phyloP scores from a whole-genome alignment of 2,113 vertebrate genomes.

The Lophochroa leadbeateri region DNA sequence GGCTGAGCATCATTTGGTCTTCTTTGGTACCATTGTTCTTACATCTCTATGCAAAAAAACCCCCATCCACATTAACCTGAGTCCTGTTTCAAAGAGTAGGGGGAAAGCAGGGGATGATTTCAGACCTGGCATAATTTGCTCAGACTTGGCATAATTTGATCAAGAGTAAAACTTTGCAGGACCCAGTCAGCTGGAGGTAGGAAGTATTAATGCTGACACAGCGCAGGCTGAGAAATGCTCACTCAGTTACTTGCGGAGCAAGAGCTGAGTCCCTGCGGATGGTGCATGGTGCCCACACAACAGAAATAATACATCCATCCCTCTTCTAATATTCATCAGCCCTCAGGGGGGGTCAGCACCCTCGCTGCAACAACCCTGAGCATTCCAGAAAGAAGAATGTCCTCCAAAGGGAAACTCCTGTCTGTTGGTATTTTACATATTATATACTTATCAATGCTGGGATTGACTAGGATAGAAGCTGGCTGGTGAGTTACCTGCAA shows the following conservation, averaged over 20 bases:
- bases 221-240: not conserved
- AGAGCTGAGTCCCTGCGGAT: not conserved
- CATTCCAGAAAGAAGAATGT: not conserved
- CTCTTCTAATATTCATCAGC: not conserved
- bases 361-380: not conserved
- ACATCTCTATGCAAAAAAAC: fast-evolving
- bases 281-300: not conserved
- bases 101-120: not conserved
- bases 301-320: not conserved
- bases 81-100: not conserved
- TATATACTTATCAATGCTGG: not conserved
- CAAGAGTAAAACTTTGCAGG: not conserved
- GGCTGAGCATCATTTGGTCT: not conserved
- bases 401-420: not conserved
- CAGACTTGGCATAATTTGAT: not conserved
- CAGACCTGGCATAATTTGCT: not conserved
- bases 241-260: not conserved
- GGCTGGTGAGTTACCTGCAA: not conserved
- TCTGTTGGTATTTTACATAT: not conserved
- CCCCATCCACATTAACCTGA: fast-evolving
- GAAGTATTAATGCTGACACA: not conserved
- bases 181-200: not conserved
- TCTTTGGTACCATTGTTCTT: not conserved
- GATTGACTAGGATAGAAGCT: not conserved
- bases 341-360: not conserved